Evolutionary conservation across 2,888 invertebrate genomes (phyloP).

Genomic region (Drosophila mulleri): DNA sequence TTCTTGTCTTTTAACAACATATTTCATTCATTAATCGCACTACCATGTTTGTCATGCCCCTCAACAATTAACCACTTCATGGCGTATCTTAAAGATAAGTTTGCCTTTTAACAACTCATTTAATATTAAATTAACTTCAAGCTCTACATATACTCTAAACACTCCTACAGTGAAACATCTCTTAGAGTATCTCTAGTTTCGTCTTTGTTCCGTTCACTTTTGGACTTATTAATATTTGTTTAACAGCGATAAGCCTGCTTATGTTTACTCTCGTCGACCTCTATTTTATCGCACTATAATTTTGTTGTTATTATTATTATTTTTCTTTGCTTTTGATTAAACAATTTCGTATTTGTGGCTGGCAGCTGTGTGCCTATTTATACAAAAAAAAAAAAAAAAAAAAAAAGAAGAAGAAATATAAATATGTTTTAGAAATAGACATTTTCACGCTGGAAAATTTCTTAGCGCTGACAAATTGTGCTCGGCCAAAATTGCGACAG

Average conservation of each 20-base stretch:
- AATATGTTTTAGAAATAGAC: constrained; percentile 29
- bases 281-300: constrained; percentile 43
- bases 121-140: background rate
- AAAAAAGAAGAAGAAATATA: constrained; percentile 2
- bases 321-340: constrained; percentile 33
- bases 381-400: constrained; percentile 1
- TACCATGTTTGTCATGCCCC: background rate
- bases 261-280: constrained; percentile 47
- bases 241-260: constrained; percentile 21
- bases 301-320: background rate
- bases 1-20: background rate
- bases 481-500: constrained; percentile 72
- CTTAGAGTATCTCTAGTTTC: constrained; percentile 17
- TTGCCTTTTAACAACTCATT: background rate
- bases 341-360: constrained; percentile 39
- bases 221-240: constrained; percentile 31
- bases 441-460: constrained; percentile 54
- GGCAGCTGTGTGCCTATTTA: constrained; percentile 55
- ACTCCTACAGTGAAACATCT: background rate
- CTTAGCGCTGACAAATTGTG: constrained; percentile 66
- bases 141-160: no score
- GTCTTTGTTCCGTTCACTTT: constrained; percentile 19
- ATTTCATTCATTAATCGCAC: background rate
- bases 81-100: background rate
- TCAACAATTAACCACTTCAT: background rate